phyloP scores from a whole-genome alignment of 2,797 vertebrate species.

The Dryobates pubescens region DNA sequence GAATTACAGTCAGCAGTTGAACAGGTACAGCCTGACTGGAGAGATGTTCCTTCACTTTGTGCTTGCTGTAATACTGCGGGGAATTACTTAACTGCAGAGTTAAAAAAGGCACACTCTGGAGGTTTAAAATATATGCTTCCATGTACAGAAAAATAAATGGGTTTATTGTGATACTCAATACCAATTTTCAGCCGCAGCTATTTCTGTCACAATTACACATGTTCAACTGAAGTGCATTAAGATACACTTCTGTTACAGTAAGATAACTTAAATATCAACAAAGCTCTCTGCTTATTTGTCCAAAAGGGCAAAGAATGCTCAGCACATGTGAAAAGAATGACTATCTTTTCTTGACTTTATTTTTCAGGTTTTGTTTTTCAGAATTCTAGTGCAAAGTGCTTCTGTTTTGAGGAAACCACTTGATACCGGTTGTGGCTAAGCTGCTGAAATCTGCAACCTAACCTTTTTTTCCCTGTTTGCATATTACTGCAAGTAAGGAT shows the following conservation, averaged over 20 bases:
- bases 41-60: not conserved
- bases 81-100: not conserved
- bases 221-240: not conserved
- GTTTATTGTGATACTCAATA: not conserved
- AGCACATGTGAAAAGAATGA: not conserved
- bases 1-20: not conserved
- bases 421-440: not conserved
- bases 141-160: not conserved
- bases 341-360: not conserved
- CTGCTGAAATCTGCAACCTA: slow-evolving; percentile 13
- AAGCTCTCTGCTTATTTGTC: not conserved
- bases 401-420: not conserved
- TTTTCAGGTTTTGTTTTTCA: not conserved
- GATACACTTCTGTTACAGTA: not conserved
- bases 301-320: not conserved
- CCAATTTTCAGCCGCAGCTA: not conserved
- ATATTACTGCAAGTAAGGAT: not conserved
- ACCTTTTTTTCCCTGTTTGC: not conserved
- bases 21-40: not conserved
- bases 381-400: not conserved
- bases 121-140: not conserved
- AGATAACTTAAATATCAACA: not conserved
- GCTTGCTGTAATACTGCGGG: not conserved
- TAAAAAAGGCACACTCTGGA: not conserved
- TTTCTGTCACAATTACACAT: slow-evolving; percentile 8